Conservation (phyloP, 2,113 vertebrate genomes). For the Macaca nemestrina region DNA sequence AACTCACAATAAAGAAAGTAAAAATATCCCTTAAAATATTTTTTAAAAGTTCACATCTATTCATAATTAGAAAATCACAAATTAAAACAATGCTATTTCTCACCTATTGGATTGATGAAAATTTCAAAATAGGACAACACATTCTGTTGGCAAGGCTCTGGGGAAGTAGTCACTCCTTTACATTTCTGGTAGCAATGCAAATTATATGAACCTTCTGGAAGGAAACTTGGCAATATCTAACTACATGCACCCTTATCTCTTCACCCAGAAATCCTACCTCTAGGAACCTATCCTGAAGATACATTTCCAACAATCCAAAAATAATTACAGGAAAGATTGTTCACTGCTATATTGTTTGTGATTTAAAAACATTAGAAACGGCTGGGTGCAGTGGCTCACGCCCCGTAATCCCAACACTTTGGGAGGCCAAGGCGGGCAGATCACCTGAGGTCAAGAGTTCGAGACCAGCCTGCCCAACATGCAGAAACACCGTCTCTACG, state of each 20-base stretch:
- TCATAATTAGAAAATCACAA: neutral
- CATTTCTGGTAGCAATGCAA: neutral
- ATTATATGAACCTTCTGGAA: neutral
- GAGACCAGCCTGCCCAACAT: too few species aligned
- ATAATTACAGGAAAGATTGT: neutral
- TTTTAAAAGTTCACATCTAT: neutral
- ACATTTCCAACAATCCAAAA: neutral
- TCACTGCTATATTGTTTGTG: neutral
- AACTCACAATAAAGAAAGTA: neutral
- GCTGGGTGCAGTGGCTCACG: too few species aligned
- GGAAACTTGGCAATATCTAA: neutral
- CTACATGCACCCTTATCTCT: neutral
- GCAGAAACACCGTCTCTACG: too few species aligned
- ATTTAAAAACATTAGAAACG: neutral
- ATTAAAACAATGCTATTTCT: neutral
- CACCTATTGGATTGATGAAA: neutral
- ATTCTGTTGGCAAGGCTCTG: neutral
- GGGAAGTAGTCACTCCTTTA: neutral
- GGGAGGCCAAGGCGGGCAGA: too few species aligned
- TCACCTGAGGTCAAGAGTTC: too few species aligned
- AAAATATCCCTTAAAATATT: neutral
- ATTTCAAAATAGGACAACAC: neutral
- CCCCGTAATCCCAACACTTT: too few species aligned
- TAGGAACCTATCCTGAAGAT: neutral
- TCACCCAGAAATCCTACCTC: neutral